phyloP scores from a whole-genome alignment of 2,888 invertebrate genomes.

The Lymantria dispar region DNA sequence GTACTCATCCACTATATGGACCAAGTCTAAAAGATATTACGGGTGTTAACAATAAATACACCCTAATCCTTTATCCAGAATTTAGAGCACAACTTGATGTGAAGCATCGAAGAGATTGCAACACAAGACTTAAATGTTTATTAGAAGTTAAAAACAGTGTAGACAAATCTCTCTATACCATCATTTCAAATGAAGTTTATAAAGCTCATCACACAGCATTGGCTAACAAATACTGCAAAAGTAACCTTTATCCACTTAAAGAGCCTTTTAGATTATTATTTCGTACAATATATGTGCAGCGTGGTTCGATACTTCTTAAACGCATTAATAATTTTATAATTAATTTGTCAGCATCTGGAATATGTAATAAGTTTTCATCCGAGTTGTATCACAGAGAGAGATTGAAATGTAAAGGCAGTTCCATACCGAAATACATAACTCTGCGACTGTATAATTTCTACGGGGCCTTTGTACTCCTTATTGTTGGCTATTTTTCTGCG shows the following conservation, averaged over 20 bases:
- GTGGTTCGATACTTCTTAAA: slow-evolving; percentile 36
- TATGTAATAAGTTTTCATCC: slow-evolving; percentile 19
- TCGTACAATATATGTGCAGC: slow-evolving; percentile 37
- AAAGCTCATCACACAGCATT: slow-evolving; percentile 18
- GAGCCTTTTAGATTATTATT: slow-evolving; percentile 20
- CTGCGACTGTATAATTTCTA: slow-evolving; percentile 23
- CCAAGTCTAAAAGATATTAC: slow-evolving; percentile 23
- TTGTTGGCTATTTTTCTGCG: slow-evolving; percentile 23
- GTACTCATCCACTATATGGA: slow-evolving; percentile 32
- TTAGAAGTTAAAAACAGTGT: slow-evolving; percentile 14
- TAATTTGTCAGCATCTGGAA: slow-evolving; percentile 24
- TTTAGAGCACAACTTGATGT: background rate
- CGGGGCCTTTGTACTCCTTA: slow-evolving; percentile 29
- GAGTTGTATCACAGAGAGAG: slow-evolving; percentile 18
- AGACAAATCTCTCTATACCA: slow-evolving; percentile 28
- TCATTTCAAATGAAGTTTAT: slow-evolving; percentile 19
- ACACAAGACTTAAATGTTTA: slow-evolving; percentile 32
- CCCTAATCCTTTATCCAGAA: slow-evolving; percentile 11
- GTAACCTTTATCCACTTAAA: slow-evolving; percentile 25
- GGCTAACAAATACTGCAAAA: slow-evolving; percentile 27
- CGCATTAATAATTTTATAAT: slow-evolving; percentile 17
- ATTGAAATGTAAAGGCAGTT: slow-evolving; percentile 27
- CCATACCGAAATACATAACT: slow-evolving; percentile 1
- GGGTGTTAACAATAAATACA: slow-evolving; percentile 21
- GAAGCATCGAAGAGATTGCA: slow-evolving; percentile 18